Evolutionary conservation across 2,113 vertebrate genomes (phyloP).

Genomic region (Alaudala cheleensis): DNA sequence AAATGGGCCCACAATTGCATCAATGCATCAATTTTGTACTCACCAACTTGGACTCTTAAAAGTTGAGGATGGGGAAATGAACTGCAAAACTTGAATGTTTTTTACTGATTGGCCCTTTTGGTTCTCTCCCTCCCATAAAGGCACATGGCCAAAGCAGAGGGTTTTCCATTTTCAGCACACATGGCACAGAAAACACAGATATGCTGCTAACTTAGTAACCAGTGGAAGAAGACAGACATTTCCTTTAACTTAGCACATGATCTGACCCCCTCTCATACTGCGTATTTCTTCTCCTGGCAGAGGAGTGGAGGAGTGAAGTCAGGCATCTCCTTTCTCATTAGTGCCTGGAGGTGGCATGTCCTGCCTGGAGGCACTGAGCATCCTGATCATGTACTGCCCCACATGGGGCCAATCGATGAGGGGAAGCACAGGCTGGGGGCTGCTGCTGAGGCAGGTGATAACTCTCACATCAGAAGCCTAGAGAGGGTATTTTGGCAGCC

Average conservation of each 20-base stretch:
- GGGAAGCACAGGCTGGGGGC: not conserved
- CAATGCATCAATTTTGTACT: not conserved
- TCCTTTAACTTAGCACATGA: not conserved
- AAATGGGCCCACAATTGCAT: no score
- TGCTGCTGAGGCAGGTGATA: not conserved
- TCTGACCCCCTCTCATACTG: not conserved
- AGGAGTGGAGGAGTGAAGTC: not conserved
- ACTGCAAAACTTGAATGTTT: not conserved
- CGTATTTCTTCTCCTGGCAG: not conserved
- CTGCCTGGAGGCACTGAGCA: not conserved
- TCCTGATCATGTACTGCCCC: not conserved
- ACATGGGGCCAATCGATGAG: rapidly evolving
- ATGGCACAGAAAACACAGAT: not conserved
- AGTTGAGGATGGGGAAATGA: not conserved
- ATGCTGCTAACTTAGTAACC: not conserved
- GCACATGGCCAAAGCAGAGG: not conserved
- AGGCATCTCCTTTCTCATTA: not conserved
- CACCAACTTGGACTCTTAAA: not conserved
- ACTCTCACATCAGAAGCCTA: not conserved
- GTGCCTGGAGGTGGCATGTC: not conserved
- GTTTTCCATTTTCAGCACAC: not conserved
- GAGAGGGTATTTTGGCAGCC: not conserved
- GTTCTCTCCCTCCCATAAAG: not conserved
- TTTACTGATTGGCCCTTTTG: not conserved
- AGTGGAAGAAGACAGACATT: not conserved